A percentile compares a stretch with the other conserved stretches of the same genome.
Evolutionary conservation across 2,888 invertebrate genomes (phyloP).

Genomic region (Lamellibrachia satsuma): DNA sequence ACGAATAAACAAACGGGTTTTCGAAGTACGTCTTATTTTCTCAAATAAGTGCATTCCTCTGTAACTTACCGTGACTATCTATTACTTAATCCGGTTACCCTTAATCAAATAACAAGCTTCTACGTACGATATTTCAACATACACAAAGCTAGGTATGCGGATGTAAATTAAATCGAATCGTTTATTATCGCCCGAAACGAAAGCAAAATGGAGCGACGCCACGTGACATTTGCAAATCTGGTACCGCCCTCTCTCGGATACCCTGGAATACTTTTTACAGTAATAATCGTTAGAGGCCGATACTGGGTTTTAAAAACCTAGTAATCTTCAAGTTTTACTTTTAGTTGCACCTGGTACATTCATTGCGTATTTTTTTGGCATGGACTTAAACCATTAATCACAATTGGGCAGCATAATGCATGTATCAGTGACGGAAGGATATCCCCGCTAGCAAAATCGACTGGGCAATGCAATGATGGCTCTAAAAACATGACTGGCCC

Average conservation of each 20-base stretch:
- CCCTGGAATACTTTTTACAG: neutral
- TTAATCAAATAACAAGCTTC: neutral
- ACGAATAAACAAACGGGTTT: too few relatives aligned
- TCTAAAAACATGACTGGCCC: too few relatives aligned
- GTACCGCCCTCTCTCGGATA: neutral
- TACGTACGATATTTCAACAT: neutral
- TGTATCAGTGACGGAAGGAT: too few relatives aligned
- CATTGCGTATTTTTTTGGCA: too few relatives aligned
- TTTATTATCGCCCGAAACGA: slow-evolving; percentile 6
- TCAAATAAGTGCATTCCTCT: neutral
- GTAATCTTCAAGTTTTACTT: neutral
- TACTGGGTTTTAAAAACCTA: neutral
- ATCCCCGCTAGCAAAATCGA: too few relatives aligned
- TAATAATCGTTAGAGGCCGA: neutral
- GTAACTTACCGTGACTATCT: neutral
- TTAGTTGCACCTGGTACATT: too few relatives aligned
- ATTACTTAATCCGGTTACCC: neutral
- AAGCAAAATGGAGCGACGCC: neutral
- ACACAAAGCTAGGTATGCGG: neutral
- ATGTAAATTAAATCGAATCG: neutral
- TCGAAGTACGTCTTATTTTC: too few relatives aligned
- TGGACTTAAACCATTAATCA: too few relatives aligned
- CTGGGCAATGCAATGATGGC: too few relatives aligned
- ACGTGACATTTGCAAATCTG: neutral
- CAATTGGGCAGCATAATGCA: too few relatives aligned